phyloP scores from a whole-genome alignment of 2,888 invertebrate species.

The Reticulitermes lucifugus region DNA sequence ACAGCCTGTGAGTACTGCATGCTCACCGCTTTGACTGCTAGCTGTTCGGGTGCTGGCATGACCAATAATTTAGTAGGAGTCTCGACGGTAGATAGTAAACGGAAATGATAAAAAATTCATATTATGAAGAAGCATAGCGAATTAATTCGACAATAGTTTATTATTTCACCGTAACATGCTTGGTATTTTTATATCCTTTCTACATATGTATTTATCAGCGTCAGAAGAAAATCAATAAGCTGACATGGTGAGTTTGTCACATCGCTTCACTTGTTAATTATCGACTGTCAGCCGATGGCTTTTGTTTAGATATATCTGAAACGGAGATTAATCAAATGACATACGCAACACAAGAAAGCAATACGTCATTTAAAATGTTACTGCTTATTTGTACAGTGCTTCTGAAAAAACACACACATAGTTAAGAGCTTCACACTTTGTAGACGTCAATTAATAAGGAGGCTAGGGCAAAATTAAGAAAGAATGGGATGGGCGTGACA shows the following conservation, averaged over 20 bases:
- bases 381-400: too few species aligned
- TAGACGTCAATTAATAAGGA: too few species aligned
- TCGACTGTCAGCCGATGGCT: neutral
- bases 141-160: neutral
- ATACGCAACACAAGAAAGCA: too few species aligned
- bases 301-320: neutral
- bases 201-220: neutral
- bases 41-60: neutral
- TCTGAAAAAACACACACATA: too few species aligned
- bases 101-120: neutral
- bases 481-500: too few species aligned
- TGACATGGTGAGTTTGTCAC: neutral
- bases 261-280: neutral
- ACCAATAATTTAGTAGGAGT: neutral
- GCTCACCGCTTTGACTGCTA: neutral
- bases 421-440: too few species aligned
- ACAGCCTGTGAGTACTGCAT: neutral
- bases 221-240: neutral
- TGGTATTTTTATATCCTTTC: neutral
- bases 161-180: neutral
- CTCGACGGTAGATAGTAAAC: neutral
- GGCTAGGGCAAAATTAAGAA: too few species aligned
- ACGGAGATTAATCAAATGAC: too few species aligned
- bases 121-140: neutral
- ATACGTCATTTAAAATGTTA: too few species aligned